Conservation (phyloP, 1,140 invertebrate species). For the Zophobas morio region DNA sequence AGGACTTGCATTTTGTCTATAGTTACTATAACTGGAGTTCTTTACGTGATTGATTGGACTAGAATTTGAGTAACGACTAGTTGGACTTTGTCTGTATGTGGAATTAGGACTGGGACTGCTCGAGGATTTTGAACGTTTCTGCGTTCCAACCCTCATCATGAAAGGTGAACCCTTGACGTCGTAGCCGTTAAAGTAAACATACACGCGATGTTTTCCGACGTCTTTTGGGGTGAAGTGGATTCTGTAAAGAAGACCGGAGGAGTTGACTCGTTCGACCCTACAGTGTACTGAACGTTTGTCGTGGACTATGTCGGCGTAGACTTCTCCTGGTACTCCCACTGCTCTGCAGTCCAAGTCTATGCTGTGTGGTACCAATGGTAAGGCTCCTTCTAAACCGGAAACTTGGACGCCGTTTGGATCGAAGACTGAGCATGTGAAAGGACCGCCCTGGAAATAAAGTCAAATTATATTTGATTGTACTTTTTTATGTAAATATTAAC, state of each 20-base stretch:
- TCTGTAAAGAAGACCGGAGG: slow-evolving; percentile 80
- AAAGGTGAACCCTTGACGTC: slow-evolving; percentile 94
- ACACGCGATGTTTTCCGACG: slow-evolving; percentile 92
- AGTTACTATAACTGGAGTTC: slow-evolving; percentile 58
- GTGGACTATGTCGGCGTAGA: slow-evolving; percentile 91
- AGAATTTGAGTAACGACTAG: slow-evolving; percentile 59
- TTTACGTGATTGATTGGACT: slow-evolving; percentile 56
- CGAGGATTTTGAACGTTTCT: slow-evolving; percentile 68
- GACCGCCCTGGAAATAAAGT: slow-evolving; percentile 79
- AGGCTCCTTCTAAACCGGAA: slow-evolving; percentile 79
- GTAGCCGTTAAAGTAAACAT: slow-evolving; percentile 95
- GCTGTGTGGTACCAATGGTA: slow-evolving; percentile 82
- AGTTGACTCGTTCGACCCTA: slow-evolving; percentile 85
- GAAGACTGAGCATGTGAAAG: slow-evolving; percentile 97
- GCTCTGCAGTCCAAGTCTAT: slow-evolving; percentile 82
- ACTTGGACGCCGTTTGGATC: slow-evolving; percentile 93
- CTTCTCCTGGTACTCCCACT: slow-evolving; percentile 89
- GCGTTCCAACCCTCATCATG: slow-evolving; percentile 83
- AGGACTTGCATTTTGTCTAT: slow-evolving; percentile 62
- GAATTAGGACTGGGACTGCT: slow-evolving; percentile 59
- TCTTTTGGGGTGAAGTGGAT: slow-evolving; percentile 92
- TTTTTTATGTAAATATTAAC: no score
- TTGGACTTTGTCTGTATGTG: slow-evolving; percentile 66
- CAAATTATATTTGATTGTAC: background rate
- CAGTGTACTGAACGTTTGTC: slow-evolving; percentile 88